Conservation (phyloP, 2,113 vertebrate species). For the Amphilophus citrinellus region DNA sequence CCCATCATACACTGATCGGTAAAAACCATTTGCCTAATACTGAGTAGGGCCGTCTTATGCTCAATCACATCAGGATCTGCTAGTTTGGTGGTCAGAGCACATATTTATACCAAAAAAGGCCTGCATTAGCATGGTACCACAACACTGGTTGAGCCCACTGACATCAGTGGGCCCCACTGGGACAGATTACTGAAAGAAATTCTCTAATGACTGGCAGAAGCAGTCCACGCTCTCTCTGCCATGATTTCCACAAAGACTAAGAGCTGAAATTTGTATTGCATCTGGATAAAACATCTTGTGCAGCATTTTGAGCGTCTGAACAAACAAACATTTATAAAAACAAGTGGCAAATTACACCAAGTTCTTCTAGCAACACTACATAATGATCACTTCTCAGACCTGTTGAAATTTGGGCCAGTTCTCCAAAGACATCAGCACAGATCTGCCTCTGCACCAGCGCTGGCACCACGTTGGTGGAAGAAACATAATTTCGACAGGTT, state of each 20-base stretch:
- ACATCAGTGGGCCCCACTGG: not conserved
- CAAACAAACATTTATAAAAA: not conserved
- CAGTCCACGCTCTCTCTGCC: not conserved
- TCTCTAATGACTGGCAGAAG: not conserved
- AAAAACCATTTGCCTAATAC: not conserved
- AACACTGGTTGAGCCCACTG: not conserved
- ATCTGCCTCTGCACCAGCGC: not conserved
- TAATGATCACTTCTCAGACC: not conserved
- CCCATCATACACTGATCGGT: not conserved
- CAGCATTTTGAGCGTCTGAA: no score
- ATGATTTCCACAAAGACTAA: not conserved
- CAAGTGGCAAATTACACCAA: not conserved
- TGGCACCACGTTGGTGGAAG: fast-evolving
- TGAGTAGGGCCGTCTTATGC: not conserved
- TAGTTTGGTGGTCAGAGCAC: not conserved
- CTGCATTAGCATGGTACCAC: not conserved
- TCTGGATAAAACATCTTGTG: not conserved
- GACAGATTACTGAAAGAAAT: not conserved
- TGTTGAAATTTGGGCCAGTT: not conserved
- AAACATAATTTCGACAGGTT: not conserved
- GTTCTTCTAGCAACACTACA: not conserved
- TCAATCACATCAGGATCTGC: not conserved
- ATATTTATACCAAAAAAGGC: not conserved
- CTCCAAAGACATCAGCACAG: fast-evolving
- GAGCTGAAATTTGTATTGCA: not conserved